Conservation (phyloP, 1,140 invertebrate species). For the Lutraria rhynchaena region DNA sequence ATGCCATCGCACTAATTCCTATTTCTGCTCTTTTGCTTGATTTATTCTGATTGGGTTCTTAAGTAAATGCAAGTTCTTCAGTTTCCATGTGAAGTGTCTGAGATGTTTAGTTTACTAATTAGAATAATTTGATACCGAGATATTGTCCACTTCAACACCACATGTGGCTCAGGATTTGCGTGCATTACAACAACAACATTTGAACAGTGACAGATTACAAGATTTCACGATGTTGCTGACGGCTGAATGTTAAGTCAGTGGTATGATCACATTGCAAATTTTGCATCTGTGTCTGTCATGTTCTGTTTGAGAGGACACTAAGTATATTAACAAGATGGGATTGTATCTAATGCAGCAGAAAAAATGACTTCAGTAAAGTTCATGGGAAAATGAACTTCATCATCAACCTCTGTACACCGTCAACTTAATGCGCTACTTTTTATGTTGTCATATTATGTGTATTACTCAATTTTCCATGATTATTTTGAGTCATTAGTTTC, state of each 20-base stretch:
- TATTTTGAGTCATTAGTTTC: too few relatives aligned
- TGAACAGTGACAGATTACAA: slow-evolving; percentile 24
- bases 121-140: slow-evolving; percentile 31
- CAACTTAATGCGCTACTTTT: too few relatives aligned
- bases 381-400: slow-evolving; percentile 6
- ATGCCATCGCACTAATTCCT: neutral
- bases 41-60: slow-evolving; percentile 32
- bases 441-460: too few relatives aligned
- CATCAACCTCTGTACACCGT: too few relatives aligned
- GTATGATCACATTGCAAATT: slow-evolving; percentile 20
- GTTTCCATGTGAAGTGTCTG: slow-evolving; percentile 16
- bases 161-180: slow-evolving; percentile 13
- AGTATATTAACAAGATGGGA: slow-evolving; percentile 2
- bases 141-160: neutral
- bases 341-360: slow-evolving; percentile 19
- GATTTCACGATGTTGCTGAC: neutral
- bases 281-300: slow-evolving; percentile 26
- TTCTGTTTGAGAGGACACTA: neutral
- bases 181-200: slow-evolving; percentile 7
- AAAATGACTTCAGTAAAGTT: slow-evolving; percentile 16
- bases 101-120: slow-evolving; percentile 41
- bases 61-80: neutral
- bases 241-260: slow-evolving; percentile 3
- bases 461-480: too few relatives aligned
- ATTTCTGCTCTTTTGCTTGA: slow-evolving; percentile 1